Evolutionary conservation across 2,888 invertebrate species (phyloP).

Genomic region (Plebejus melissa): DNA sequence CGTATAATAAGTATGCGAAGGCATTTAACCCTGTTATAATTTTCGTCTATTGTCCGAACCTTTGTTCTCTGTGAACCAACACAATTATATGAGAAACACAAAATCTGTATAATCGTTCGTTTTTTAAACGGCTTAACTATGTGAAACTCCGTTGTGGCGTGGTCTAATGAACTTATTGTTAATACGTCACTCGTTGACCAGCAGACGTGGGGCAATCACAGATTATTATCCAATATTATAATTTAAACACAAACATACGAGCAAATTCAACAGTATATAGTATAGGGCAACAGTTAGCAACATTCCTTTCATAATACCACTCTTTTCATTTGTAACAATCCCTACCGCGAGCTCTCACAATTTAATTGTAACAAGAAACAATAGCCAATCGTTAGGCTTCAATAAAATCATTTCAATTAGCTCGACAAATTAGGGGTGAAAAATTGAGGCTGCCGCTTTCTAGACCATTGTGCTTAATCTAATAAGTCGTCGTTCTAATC

Average conservation of each 20-base stretch:
- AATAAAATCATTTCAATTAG: slow-evolving; percentile 19
- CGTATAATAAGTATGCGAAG: slow-evolving; percentile 72
- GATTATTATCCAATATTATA: neutral
- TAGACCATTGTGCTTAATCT: slow-evolving; percentile 1
- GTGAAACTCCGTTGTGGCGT: slow-evolving; percentile 71
- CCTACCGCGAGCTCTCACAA: neutral
- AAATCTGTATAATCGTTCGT: slow-evolving; percentile 74
- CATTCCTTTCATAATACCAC: neutral
- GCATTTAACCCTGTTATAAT: slow-evolving; percentile 71
- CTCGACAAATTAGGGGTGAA: slow-evolving; percentile 1
- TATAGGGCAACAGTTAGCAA: neutral
- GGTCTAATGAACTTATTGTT: slow-evolving; percentile 51
- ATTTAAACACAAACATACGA: neutral
- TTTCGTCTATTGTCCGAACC: slow-evolving; percentile 72
- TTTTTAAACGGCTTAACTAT: slow-evolving; percentile 74
- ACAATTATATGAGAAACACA: slow-evolving; percentile 70
- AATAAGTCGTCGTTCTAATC: slow-evolving; percentile 31
- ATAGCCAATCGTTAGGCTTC: slow-evolving; percentile 9
- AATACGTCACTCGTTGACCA: slow-evolving; percentile 39
- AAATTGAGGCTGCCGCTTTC: slow-evolving; percentile 9
- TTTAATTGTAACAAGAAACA: slow-evolving; percentile 15
- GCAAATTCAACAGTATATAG: neutral
- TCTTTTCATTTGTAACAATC: neutral
- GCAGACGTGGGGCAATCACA: slow-evolving; percentile 13
- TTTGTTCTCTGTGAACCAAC: slow-evolving; percentile 76